These are phyloP conservation scores for Tichodroma muraria DNA, from an alignment of 2,113 vertebrate genomes.

Conservation along the genomic window DNA sequence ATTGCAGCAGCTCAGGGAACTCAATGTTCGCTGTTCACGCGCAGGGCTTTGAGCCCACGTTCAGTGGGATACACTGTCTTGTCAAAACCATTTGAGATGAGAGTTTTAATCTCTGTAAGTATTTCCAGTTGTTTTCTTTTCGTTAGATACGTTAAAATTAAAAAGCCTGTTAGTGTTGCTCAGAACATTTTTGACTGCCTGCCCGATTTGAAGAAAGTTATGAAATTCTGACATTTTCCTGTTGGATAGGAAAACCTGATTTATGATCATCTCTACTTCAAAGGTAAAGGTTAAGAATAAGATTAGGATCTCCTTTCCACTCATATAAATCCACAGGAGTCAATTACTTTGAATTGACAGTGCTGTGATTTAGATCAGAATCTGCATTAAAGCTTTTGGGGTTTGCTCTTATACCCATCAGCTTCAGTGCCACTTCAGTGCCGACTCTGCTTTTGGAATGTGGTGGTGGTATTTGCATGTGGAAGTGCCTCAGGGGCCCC, in stretches of 20 bases:
- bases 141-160: not conserved
- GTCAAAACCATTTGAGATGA: not conserved
- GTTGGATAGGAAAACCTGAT: not conserved
- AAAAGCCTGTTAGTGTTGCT: not conserved
- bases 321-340: conserved; percentile 32
- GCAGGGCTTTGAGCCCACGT: not conserved
- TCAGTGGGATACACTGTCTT: not conserved
- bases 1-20: not conserved
- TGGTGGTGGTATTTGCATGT: conserved; percentile 18
- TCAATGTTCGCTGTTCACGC: accelerated
- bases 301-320: conserved; percentile 28
- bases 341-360: conserved; percentile 28
- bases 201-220: not conserved
- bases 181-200: not conserved
- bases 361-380: conserved; percentile 29
- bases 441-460: not conserved
- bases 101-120: not conserved
- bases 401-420: not conserved
- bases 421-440: not conserved
- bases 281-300: conserved; percentile 24
- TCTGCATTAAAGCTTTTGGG: not conserved
- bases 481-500: not conserved
- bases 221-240: conserved; percentile 3
- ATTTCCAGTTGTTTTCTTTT: not conserved
- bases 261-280: conserved; percentile 28